Evolutionary conservation across 1,140 invertebrate genomes (phyloP).

Genomic region (Hesperophylax magnus): DNA sequence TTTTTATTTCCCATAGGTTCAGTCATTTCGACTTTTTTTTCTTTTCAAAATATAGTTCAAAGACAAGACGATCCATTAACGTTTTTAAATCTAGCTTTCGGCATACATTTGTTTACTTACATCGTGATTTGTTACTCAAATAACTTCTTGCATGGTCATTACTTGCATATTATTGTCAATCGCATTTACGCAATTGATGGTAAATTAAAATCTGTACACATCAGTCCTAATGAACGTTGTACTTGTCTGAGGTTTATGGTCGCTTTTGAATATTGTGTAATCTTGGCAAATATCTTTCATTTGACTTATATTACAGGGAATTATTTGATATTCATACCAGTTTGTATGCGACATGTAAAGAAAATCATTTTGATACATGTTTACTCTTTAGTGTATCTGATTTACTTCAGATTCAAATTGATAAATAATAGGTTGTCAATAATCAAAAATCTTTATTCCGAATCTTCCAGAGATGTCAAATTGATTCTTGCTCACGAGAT

Average conservation of each 20-base stretch:
- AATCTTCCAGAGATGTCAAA: background rate
- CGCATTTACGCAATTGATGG: background rate
- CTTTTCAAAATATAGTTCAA: background rate
- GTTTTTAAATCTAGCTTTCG: too few species aligned
- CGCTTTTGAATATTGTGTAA: too few species aligned
- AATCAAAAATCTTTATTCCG: background rate
- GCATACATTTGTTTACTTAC: too few species aligned
- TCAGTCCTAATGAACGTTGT: background rate
- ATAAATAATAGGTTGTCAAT: background rate
- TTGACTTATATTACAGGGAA: background rate
- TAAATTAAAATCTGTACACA: background rate
- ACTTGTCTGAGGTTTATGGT: background rate
- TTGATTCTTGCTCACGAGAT: background rate
- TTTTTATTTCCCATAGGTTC: background rate
- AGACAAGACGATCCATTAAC: too few species aligned
- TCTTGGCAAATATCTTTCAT: too few species aligned
- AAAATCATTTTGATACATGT: background rate
- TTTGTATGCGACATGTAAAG: background rate
- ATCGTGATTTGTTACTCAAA: background rate
- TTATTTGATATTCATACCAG: background rate
- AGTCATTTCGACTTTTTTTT: too few species aligned
- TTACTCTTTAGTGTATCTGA: background rate
- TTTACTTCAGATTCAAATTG: conserved; percentile 12
- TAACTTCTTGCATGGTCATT: background rate
- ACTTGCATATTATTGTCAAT: background rate